Evolutionary conservation across 2,113 vertebrate species (phyloP), one percentile per base, ranked within the genome.

Genomic region (Oncorhynchus kisutch): DNA sequence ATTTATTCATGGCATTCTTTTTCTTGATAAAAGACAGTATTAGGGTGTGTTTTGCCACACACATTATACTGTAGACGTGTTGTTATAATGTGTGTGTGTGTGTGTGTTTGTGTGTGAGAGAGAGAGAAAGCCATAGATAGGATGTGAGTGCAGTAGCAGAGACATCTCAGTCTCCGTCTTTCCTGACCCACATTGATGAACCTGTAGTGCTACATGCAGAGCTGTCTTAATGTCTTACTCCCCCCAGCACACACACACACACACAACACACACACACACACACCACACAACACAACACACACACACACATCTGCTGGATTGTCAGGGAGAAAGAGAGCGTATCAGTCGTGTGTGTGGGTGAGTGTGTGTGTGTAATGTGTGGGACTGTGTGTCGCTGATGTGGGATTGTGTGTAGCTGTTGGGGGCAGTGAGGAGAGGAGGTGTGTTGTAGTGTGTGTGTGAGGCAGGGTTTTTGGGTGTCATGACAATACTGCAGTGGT

Each of bases 181-280:
- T 11, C 73, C 39, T 89, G 86, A 87, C 87, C 87, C 84, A 88
- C 70, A 87, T 86, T 78, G 65, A 73, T 85, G 72, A 84, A 89
- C 82, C 83, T 81, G 62, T 81, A 79, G 81, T 87, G 9, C 39
- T 45, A 1, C 39, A 45, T 45, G 77, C 71, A 79, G 81, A 80
- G 16, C 66, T 16, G 29, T 67, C 29, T 67, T 31, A 29, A 13
- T 67, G 66, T 34, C 39, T 2, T 11, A 45, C 39, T 11, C 39
- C 39, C 39, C 9, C 18, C 20, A 70, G n/a, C 34, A 59, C 25
- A 60, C 49, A 14, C 68, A n/a, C 24, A 31, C 71, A 48, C 73
- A 71, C 67, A 69, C 68, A 70, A 49, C 67, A 66, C 75, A 72
- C 72, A 29, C 75, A 72, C 67, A 59, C 64, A 29, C 29, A 29